A percentile compares a stretch with the other conserved stretches of the same genome.
These are phyloP conservation scores for Sylvilagus bachmani DNA, from an alignment of 2,113 vertebrate genomes.

Conservation along the genomic window DNA sequence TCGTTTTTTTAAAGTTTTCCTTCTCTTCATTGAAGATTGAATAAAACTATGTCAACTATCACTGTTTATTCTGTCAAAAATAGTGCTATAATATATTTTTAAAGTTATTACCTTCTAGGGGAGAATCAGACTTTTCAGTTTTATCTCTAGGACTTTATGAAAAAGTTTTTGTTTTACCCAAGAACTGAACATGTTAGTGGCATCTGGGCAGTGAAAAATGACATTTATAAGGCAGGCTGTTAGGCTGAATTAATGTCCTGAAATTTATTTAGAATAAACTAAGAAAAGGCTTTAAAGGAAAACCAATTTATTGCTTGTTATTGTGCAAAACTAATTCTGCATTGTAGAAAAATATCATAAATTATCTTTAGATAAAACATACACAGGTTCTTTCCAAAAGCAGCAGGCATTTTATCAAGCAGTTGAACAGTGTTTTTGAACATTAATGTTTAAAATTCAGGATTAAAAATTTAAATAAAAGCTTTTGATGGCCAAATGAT, in stretches of 20 bases:
- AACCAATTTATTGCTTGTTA: conserved; percentile 17
- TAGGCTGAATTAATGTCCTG: conserved; percentile 42
- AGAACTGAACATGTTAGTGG: not conserved
- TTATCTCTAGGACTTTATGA: conserved; percentile 32
- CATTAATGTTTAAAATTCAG: conserved; percentile 59
- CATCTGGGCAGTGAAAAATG: conserved; percentile 12
- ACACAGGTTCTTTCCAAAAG: not conserved
- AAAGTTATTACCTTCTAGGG: conserved; percentile 38
- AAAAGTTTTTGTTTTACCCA: not conserved
- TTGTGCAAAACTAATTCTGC: conserved; percentile 26
- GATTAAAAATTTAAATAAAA: conserved; percentile 55
- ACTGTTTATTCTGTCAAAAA: conserved; percentile 35
- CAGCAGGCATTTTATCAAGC: conserved; percentile 11
- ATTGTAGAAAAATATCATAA: conserved; percentile 33
- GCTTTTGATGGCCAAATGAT: conserved; percentile 42
- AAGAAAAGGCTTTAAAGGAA: conserved; percentile 59
- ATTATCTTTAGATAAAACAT: conserved; percentile 37
- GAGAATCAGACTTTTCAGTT: conserved; percentile 21
- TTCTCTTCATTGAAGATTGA: not conserved
- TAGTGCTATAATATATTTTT: conserved; percentile 15
- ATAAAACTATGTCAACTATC: not conserved
- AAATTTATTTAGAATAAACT: conserved; percentile 62
- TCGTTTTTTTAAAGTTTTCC: conserved; percentile 10
- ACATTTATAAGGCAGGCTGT: conserved; percentile 47
- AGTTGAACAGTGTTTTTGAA: conserved; percentile 35